Evolutionary conservation across 2,113 vertebrate species (phyloP).

Genomic region (Hydrolagus affinis): DNA sequence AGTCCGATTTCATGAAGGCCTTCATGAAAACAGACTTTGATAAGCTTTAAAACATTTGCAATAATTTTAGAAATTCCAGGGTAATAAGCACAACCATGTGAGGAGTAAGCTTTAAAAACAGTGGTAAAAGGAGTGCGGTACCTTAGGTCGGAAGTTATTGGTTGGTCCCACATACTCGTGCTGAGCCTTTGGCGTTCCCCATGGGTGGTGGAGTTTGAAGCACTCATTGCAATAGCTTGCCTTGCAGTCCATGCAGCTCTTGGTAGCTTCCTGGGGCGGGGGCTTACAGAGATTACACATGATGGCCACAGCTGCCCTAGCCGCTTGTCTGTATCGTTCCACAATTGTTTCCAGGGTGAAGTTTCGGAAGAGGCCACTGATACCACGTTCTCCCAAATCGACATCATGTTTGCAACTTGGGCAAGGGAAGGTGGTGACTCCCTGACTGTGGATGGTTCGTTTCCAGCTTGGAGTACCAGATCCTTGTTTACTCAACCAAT

Average conservation of each 20-base stretch:
- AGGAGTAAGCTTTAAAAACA: background rate
- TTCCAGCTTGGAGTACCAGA: conserved; percentile 74
- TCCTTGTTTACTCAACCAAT: conserved; percentile 47
- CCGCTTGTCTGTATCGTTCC: conserved; percentile 87
- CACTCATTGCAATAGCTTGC: conserved; percentile 94
- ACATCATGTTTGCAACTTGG: conserved; percentile 85
- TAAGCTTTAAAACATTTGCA: too few species aligned
- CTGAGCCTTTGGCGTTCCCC: conserved; percentile 87
- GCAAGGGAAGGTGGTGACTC: conserved; percentile 75
- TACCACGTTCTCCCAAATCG: conserved; percentile 88
- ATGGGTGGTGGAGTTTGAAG: conserved; percentile 91
- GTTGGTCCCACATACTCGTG: conserved; percentile 93
- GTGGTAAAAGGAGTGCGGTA: conserved; percentile 37
- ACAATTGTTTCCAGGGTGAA: conserved; percentile 93
- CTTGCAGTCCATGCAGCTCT: conserved; percentile 96
- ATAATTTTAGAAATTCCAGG: too few species aligned
- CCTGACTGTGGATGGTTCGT: conserved; percentile 74
- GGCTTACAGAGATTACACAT: conserved; percentile 92
- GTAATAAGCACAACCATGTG: too few species aligned
- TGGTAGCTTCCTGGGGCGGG: conserved; percentile 85
- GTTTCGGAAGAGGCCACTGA: conserved; percentile 90
- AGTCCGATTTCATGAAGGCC: background rate
- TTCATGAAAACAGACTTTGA: background rate
- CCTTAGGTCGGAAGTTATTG: conserved; percentile 91
- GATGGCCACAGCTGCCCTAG: conserved; percentile 81